Evolutionary conservation across 1,140 invertebrate genomes (phyloP), one percentile per base, ranked within the genome.

Genomic region (Brachionus sp.): DNA sequence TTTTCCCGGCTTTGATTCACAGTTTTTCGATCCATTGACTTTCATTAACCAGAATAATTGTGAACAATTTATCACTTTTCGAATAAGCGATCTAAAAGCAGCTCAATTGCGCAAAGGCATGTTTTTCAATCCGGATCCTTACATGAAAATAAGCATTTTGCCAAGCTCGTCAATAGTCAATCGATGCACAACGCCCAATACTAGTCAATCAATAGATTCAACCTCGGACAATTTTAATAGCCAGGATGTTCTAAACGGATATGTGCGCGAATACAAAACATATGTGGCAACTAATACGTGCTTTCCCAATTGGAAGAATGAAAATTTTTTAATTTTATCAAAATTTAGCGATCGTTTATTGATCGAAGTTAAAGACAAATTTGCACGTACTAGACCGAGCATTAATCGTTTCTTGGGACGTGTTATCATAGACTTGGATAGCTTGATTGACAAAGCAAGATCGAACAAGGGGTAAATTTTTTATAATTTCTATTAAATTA

Each of bases 51-150:
- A 70, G 39, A 70, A n/a, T 10, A 70, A 70, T 16, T 42, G 35
- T 25, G 77, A 80, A 50, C 33, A 66, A n/a, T 80, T 80, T 23
- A 29, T 80, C 12, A 80, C 50, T 23, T 80, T 80, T 37, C 77
- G 77, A 13, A 62, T 80, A 13, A 37, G 19, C 16, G 90, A 89
- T 84, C 83, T 90, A 16, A 85, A 87, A 84, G 89, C 90, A 16
- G 85, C 84, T n/a, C 87, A 89, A 78, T 85, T 90, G 68, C 90
- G 90, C 85, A 89, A 89, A 83, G 90, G 90, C n/a, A 87, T 90
- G 85, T 90, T 90, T 84, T 91, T 91, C 84, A 90, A 90, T 84
- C 90, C 90, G 35, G 90, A 91, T 84, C 90, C 90, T 0, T 91
- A 91, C 84, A 85, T 90, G 5, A 90, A 90, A 86, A 86, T 91